These are phyloP conservation scores for Siniperca knerii DNA, from an alignment of 2,113 vertebrate genomes.

Conservation along the genomic window DNA sequence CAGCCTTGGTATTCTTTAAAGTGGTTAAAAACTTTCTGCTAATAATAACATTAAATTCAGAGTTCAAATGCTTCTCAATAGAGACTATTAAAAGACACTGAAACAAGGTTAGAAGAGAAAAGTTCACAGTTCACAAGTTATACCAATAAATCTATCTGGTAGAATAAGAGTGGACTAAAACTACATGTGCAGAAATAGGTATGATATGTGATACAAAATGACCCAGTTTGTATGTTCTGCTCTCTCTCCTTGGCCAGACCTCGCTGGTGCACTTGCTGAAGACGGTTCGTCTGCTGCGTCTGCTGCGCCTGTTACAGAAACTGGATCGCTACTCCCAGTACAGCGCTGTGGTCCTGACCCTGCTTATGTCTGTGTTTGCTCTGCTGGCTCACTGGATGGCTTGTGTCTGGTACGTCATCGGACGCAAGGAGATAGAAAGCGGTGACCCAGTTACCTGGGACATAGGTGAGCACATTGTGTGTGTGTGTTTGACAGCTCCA, in stretches of 20 bases:
- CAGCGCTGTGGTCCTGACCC: slow-evolving; percentile 92
- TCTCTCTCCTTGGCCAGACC: slow-evolving; percentile 73
- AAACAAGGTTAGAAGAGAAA: slow-evolving; percentile 8
- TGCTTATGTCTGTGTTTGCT: slow-evolving; percentile 93
- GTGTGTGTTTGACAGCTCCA: not conserved
- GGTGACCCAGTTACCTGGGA: slow-evolving; percentile 93
- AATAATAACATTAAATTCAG: slow-evolving; percentile 9
- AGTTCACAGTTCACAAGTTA: slow-evolving; percentile 1
- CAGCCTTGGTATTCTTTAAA: not conserved
- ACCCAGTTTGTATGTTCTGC: not conserved
- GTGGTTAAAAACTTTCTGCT: not conserved
- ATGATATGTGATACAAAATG: not conserved
- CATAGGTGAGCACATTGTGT: slow-evolving; percentile 88
- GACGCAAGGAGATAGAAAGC: slow-evolving; percentile 89
- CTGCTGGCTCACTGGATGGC: slow-evolving; percentile 95
- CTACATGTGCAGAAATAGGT: not conserved
- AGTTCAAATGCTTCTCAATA: not conserved
- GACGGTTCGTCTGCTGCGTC: slow-evolving; percentile 89
- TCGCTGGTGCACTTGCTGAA: slow-evolving; percentile 90
- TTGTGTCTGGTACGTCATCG: slow-evolving; percentile 93
- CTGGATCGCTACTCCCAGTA: slow-evolving; percentile 94
- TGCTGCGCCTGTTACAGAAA: slow-evolving; percentile 92
- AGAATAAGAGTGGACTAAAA: not conserved
- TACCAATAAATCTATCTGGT: not conserved
- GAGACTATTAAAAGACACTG: not conserved